Evolutionary conservation across 1,140 invertebrate species (phyloP).

Genomic region (Heliconius eleuchia): DNA sequence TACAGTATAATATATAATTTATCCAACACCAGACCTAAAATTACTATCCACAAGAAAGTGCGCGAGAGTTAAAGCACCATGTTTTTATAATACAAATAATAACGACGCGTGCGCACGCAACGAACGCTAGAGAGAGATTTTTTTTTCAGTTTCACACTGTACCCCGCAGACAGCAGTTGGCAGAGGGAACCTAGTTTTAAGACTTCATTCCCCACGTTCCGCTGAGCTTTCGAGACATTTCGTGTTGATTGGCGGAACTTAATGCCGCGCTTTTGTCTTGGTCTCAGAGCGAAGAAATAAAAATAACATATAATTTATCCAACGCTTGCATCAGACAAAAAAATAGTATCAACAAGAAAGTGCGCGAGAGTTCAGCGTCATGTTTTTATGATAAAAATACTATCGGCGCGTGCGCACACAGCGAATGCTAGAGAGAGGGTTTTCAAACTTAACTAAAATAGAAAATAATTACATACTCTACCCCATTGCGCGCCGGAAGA

Average conservation of each 20-base stretch:
- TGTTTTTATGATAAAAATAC: constrained; percentile 60
- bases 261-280: too few species aligned
- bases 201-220: too few species aligned
- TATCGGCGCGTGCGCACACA: constrained; percentile 56
- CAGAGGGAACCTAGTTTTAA: too few species aligned
- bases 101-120: constrained; percentile 58
- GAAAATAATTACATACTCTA: constrained; percentile 45
- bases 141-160: too few species aligned
- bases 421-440: constrained; percentile 44
- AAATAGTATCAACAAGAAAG: constrained; percentile 60
- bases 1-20: constrained; percentile 12
- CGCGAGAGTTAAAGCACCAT: constrained; percentile 57
- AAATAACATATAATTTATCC: not conserved
- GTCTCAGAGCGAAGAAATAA: too few species aligned
- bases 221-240: too few species aligned
- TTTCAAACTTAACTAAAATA: constrained; percentile 53
- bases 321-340: constrained; percentile 40
- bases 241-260: too few species aligned
- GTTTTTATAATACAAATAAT: constrained; percentile 59
- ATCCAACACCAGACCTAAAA: constrained; percentile 46
- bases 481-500: constrained; percentile 46
- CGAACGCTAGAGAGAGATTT: constrained; percentile 34
- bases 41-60: constrained; percentile 59
- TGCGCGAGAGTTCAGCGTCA: constrained; percentile 57
- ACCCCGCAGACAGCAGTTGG: too few species aligned